phyloP scores from a whole-genome alignment of 1,140 invertebrate species.

The Colletes gigas region DNA sequence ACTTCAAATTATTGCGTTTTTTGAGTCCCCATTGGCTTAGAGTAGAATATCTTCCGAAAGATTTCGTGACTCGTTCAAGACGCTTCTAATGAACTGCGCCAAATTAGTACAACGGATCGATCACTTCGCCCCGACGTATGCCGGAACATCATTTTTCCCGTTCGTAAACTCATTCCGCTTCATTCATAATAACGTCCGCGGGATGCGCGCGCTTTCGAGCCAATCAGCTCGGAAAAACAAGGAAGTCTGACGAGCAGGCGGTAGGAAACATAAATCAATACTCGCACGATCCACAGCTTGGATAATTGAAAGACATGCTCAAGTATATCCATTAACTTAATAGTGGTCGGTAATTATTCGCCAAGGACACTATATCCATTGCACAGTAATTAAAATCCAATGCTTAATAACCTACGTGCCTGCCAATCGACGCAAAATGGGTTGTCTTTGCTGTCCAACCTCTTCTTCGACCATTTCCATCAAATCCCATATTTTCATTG shows the following conservation, averaged over 20 bases:
- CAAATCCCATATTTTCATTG: background rate
- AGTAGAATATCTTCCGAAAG: too few relatives aligned
- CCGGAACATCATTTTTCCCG: background rate
- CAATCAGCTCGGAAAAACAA: constrained; percentile 27
- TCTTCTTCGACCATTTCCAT: background rate
- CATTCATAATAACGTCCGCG: background rate
- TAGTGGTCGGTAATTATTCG: constrained; percentile 39
- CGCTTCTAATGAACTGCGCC: background rate
- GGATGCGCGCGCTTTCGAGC: background rate
- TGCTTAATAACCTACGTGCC: background rate
- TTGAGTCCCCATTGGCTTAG: too few relatives aligned
- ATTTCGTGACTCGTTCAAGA: background rate
- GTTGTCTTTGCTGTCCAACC: too few relatives aligned
- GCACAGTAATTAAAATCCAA: constrained; percentile 49
- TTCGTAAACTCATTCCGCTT: background rate
- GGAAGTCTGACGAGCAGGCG: constrained; percentile 34
- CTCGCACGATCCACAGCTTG: background rate
- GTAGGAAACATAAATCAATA: constrained; percentile 41
- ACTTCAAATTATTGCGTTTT: too few relatives aligned
- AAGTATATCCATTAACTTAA: constrained; percentile 40
- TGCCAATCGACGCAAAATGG: background rate
- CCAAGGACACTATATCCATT: constrained; percentile 57
- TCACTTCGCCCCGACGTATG: background rate
- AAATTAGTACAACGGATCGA: background rate
- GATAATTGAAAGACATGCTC: constrained; percentile 50